Conservation (phyloP, 2,797 vertebrate species). For the Myotis myotis region DNA sequence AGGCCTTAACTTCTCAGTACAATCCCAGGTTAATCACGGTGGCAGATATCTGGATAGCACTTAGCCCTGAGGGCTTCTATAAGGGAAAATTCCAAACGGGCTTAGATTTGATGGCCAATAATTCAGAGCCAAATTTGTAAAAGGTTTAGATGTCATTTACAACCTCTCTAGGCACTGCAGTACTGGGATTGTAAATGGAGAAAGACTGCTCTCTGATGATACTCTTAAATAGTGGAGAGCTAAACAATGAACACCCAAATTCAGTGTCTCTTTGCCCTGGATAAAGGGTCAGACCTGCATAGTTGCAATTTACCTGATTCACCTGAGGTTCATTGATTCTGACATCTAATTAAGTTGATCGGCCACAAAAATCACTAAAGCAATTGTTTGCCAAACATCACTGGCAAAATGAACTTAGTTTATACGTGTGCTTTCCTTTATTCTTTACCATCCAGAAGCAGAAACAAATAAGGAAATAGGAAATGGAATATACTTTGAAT, state of each 20-base stretch:
- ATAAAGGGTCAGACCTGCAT: not conserved
- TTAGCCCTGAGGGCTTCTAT: not conserved
- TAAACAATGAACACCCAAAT: not conserved
- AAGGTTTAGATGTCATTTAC: not conserved
- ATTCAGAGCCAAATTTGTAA: constrained; percentile 45
- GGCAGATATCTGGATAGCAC: not conserved
- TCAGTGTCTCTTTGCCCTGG: not conserved
- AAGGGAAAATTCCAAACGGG: not conserved
- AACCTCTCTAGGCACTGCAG: not conserved
- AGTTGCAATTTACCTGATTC: not conserved
- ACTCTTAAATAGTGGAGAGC: constrained; percentile 5
- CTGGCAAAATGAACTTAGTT: constrained; percentile 19
- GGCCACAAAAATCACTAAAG: not conserved
- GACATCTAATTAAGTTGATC: constrained; percentile 44
- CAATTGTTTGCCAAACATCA: not conserved
- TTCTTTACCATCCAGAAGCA: not conserved
- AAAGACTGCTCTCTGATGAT: not conserved
- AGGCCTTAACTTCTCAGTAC: not conserved
- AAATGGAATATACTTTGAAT: not conserved
- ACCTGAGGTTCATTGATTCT: not conserved
- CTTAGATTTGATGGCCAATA: not conserved
- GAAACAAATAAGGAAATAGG: not conserved
- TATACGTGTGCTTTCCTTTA: constrained; percentile 27
- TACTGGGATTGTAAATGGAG: not conserved
- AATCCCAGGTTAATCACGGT: not conserved